Evolutionary conservation across 2,113 vertebrate species (phyloP), one percentile per base, ranked within the genome.

Genomic region (Spheniscus mendiculus): DNA sequence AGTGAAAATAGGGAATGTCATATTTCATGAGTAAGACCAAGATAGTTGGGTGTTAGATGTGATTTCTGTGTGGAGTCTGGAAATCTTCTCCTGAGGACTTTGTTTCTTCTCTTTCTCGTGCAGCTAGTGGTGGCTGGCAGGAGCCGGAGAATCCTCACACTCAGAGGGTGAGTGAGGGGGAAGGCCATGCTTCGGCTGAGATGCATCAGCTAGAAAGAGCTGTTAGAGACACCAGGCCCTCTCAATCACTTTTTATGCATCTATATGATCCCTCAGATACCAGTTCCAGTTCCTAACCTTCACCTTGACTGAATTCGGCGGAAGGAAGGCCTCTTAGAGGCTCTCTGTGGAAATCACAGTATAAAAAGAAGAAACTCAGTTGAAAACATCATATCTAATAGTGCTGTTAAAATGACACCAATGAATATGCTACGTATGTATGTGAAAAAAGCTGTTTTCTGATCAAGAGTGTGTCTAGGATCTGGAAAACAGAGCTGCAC

Each of bases 81-180:
- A 79, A 79, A 38, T 67, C 19, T 12, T 23, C n/a, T 89, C 40
- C 36, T 93, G 42, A 89, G 26, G 13, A 74, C 32, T 90, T 59
- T 23, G n/a, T 56, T 73, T 59, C 71, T 65, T 83, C 42, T 96
- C 90, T 96, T 97, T 98, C 44, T 96, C 69, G 62, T 98, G 61
- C 98, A 99, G 99, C 99, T 36, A 99, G 99, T 47, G 99, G 99
- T 88, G 99, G 99, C 88, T 99, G 99, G 99, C 99, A 99, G 96
- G 99, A 99, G 97, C 99, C 99, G 9, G 99, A 99, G 97, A 99
- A 99, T 95, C 98, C 99, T 92, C 98, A 99, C 82, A 98, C 98
- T 8, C 99, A 99, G 93, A 98, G 99, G 98, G 99, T 99, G 97
- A 96, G 99, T 98, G 52, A 86, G n/a, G 20, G 5, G 27, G 10